These are phyloP conservation scores for Micronycteris hirsuta DNA, from an alignment of 2,113 vertebrate genomes.

Conservation along the genomic window DNA sequence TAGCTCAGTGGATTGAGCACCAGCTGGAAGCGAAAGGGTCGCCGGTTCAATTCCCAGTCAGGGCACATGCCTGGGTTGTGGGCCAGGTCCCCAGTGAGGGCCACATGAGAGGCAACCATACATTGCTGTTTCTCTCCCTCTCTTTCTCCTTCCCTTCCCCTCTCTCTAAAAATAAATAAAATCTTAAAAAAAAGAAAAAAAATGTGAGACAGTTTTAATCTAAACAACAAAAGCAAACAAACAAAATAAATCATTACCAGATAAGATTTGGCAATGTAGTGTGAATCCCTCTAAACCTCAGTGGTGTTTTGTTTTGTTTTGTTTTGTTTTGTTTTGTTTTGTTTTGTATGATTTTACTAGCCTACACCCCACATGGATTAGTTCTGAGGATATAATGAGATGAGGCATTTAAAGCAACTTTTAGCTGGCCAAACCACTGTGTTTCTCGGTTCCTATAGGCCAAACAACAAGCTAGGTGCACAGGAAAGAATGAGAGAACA, in stretches of 20 bases:
- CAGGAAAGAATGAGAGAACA: not conserved
- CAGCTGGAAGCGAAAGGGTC: no score
- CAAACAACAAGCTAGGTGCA: not conserved
- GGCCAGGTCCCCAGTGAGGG: no score
- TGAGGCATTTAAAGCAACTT: not conserved
- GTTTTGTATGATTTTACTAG: not conserved
- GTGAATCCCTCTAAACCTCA: not conserved
- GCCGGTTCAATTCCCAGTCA: no score
- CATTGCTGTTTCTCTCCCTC: no score
- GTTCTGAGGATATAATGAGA: not conserved
- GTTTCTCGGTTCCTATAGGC: not conserved
- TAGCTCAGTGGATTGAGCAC: no score
- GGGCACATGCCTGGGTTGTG: no score
- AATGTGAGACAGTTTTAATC: not conserved
- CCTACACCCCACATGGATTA: not conserved
- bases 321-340: not conserved
- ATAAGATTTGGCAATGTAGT: not conserved
- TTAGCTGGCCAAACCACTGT: not conserved
- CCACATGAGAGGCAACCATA: no score
- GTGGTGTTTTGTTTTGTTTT: not conserved
- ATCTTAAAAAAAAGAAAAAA: no score
- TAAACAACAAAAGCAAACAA: not conserved
- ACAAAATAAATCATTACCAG: not conserved
- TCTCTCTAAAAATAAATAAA: no score
- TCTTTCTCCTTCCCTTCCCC: no score